Conservation (phyloP, 1,140 invertebrate genomes). For the Drosophila dunni region DNA sequence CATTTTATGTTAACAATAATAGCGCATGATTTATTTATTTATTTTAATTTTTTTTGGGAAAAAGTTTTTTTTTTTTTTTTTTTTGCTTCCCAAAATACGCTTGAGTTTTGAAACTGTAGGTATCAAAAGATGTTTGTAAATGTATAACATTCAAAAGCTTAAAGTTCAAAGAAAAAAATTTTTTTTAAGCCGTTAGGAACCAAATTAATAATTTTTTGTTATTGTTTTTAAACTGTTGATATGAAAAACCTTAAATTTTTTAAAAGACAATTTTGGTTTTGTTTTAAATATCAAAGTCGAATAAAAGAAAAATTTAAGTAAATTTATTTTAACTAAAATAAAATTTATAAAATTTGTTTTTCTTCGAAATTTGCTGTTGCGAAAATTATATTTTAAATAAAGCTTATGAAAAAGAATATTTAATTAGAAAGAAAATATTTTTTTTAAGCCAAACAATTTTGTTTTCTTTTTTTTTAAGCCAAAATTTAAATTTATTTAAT, state of each 20-base stretch:
- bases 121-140: constrained; percentile 36
- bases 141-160: constrained; percentile 42
- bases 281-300: too few relatives aligned
- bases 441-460: background rate
- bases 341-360: too few relatives aligned
- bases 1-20: constrained; percentile 36
- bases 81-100: constrained; percentile 1
- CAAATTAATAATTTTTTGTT: background rate
- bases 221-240: background rate
- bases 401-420: too few relatives aligned
- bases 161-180: constrained; percentile 12
- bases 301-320: too few relatives aligned
- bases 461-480: constrained; percentile 6
- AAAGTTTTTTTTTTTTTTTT: constrained; percentile 10
- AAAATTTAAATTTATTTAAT: constrained; percentile 4
- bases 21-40: constrained; percentile 27
- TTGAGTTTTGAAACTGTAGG: constrained; percentile 33
- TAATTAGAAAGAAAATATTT: too few relatives aligned
- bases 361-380: too few relatives aligned
- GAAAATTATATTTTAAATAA: too few relatives aligned
- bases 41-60: background rate
- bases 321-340: too few relatives aligned
- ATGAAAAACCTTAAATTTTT: too few relatives aligned
- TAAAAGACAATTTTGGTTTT: too few relatives aligned
- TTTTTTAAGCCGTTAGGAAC: background rate